These are phyloP conservation scores for Lutraria lutraria DNA, from an alignment of 2,888 invertebrate genomes.

Conservation along the genomic window DNA sequence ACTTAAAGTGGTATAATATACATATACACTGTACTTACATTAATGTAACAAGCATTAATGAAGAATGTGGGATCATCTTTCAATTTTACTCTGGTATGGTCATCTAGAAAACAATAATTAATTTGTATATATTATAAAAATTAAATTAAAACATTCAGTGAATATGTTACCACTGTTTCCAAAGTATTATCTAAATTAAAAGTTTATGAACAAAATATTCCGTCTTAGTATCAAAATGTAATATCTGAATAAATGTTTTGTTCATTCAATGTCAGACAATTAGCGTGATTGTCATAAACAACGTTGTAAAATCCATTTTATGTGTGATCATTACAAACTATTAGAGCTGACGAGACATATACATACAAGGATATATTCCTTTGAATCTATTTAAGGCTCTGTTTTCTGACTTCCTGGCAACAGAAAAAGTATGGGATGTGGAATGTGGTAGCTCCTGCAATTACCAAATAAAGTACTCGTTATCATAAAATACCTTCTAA, in stretches of 20 bases:
- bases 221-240: too few species aligned
- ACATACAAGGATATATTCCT: conserved; percentile 3
- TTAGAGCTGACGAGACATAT: too few species aligned
- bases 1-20: not conserved
- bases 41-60: conserved; percentile 27
- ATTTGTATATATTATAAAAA: not conserved
- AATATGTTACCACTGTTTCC: too few species aligned
- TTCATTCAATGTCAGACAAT: too few species aligned
- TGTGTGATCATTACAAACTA: too few species aligned
- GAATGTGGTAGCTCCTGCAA: not conserved
- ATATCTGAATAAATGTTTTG: too few species aligned
- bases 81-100: conserved; percentile 3
- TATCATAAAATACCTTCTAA: too few species aligned
- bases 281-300: too few species aligned
- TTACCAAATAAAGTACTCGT: not conserved
- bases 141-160: not conserved
- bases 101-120: not conserved
- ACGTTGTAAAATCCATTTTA: too few species aligned
- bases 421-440: not conserved
- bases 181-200: too few species aligned
- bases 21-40: conserved; percentile 23
- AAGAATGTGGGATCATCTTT: conserved; percentile 3
- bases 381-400: not conserved
- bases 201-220: too few species aligned
- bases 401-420: not conserved